A percentile compares a stretch with the other conserved stretches of the same genome.
These are phyloP conservation scores for Philotrypesis tridentata DNA, from an alignment of 1,140 invertebrate species.

Conservation along the genomic window DNA sequence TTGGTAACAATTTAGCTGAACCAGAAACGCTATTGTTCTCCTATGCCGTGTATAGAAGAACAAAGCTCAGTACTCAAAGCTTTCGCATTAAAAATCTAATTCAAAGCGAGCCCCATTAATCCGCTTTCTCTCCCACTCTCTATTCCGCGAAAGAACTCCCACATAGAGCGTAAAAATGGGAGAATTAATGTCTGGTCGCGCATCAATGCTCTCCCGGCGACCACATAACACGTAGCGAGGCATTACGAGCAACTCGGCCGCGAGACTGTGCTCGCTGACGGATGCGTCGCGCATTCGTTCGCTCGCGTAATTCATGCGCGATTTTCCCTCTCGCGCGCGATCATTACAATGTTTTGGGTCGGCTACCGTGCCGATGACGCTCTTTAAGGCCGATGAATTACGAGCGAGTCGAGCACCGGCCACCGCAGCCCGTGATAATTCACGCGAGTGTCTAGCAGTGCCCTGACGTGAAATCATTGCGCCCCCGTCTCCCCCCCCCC, in stretches of 20 bases:
- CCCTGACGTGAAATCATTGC: background rate
- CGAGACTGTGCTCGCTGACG: conserved; percentile 10
- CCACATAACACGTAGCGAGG: background rate
- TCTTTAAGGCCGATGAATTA: conserved; percentile 48
- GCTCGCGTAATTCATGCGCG: conserved; percentile 44
- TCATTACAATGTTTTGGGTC: conserved; percentile 18
- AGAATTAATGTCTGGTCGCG: background rate
- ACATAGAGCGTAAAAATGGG: background rate
- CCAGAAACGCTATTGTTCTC: too few relatives aligned
- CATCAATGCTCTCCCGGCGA: background rate
- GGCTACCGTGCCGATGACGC: conserved; percentile 38
- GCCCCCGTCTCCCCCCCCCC: background rate
- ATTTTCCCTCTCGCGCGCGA: conserved; percentile 11
- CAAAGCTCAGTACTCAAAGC: background rate
- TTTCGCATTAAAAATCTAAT: background rate
- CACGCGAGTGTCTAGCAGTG: conserved; percentile 21
- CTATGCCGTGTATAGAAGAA: too few relatives aligned
- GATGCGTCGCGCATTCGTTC: conserved; percentile 4
- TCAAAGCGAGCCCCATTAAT: background rate
- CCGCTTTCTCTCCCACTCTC: too few relatives aligned
- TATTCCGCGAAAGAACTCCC: background rate
- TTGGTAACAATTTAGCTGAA: too few relatives aligned
- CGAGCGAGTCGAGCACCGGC: background rate
- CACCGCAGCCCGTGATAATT: conserved; percentile 19
- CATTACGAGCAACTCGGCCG: background rate